Evolutionary conservation across 2,888 invertebrate genomes (phyloP).

Genomic region (Siphlonurus alternatus): DNA sequence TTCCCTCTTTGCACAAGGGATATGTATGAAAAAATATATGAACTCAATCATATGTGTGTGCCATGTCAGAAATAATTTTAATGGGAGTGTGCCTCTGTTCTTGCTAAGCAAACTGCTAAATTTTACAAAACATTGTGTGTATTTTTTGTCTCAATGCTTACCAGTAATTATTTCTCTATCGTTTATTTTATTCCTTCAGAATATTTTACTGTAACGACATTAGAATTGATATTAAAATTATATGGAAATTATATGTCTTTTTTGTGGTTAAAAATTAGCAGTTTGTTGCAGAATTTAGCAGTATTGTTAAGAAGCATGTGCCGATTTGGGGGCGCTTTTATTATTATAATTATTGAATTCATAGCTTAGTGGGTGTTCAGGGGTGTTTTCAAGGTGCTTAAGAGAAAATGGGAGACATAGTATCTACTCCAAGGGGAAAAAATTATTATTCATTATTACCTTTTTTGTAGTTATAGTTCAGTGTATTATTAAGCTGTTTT

Average conservation of each 20-base stretch:
- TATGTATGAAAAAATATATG: neutral
- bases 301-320: neutral
- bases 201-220: too few relatives aligned
- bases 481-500: neutral
- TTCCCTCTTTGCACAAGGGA: neutral
- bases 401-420: neutral
- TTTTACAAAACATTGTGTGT: too few relatives aligned
- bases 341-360: neutral
- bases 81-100: neutral
- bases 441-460: neutral
- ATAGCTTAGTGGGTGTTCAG: neutral
- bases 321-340: neutral
- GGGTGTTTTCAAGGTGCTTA: neutral
- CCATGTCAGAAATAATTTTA: neutral
- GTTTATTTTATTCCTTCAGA: too few relatives aligned
- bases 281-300: neutral
- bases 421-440: neutral
- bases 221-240: too few relatives aligned
- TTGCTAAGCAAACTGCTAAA: neutral
- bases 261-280: too few relatives aligned
- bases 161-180: too few relatives aligned
- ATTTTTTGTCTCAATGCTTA: too few relatives aligned
- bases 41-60: neutral
- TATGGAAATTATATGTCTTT: too few relatives aligned
- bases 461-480: neutral